Evolutionary conservation across 2,113 vertebrate genomes (phyloP).

Genomic region (Barnardius zonarius): DNA sequence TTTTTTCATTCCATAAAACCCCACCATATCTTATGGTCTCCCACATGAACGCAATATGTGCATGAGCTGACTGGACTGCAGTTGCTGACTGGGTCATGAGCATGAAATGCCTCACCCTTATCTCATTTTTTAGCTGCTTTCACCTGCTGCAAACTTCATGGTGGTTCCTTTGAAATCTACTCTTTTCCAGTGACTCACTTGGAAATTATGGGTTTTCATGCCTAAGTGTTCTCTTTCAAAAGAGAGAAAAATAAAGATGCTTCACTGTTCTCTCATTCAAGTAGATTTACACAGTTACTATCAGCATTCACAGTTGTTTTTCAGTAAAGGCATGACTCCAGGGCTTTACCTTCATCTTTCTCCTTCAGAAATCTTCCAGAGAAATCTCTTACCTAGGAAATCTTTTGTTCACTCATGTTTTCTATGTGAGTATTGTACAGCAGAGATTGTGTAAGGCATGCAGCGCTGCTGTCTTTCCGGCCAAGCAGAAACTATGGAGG

Average conservation of each 20-base stretch:
- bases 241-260: neutral
- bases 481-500: neutral
- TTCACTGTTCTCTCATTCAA: neutral
- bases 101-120: neutral
- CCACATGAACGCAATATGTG: neutral
- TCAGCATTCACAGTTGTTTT: neutral
- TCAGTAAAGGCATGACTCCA: neutral
- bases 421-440: neutral
- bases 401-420: neutral
- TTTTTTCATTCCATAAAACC: neutral
- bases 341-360: neutral
- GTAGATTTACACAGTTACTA: neutral
- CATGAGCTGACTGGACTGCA: neutral
- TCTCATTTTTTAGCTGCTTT: constrained; percentile 12
- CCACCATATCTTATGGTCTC: neutral
- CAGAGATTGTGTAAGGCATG: neutral
- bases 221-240: neutral
- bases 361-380: neutral
- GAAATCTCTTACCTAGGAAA: neutral
- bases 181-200: constrained; percentile 22
- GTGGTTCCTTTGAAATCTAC: constrained; percentile 38
- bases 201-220: neutral
- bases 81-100: neutral
- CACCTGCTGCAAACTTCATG: constrained; percentile 2
- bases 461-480: neutral